Base-by-base conservation (phyloP, 2,797 vertebrate genomes). In the Alosa sapidissima region DNA sequence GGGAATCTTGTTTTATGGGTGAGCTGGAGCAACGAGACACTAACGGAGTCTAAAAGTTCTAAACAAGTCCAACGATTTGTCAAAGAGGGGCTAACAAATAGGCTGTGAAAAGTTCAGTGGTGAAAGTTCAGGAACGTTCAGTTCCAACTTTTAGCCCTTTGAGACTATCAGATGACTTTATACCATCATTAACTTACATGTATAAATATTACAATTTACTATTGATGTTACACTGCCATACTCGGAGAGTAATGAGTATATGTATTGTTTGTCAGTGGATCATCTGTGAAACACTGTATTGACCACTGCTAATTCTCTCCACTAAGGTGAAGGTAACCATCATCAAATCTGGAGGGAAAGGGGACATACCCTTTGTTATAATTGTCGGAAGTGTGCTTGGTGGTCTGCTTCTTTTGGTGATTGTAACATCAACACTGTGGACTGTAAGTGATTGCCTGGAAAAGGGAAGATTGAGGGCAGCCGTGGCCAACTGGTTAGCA, bases 311-410 rank as follows among this genome's bases (percentile, higher is more conserved):
- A 1, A 72, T 72, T 72, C 3, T 36, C 82, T 54, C 55, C 81
- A n/a, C 84, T 1, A 86, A 97, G 97, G 94, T 97, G 81, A 94
- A 93, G 19, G 60, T 97, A 52, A 95, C 90, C 16, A 91, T 97
- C 82, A 96, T 90, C 87, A 96, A 96, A 68, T 95, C 95, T 0
- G 91, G 92, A 5, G 94, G 94, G 84, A 95, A 95, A 92, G 93
- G 90, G 0, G 92, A 96, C 33, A 91, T 97, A 0, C 96, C 96
- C 0, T 82, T 91, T 21, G 95, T 96, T 19, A 93, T 97, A 72
- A 94, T 97, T 51, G 91, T 95, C 51, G 96, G 95, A 87, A 97
- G 97, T 60, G 78, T 94, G 41, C 88, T 97, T 13, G 95, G 94
- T 1, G 96, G 97, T 14, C 92, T 97, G 11, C 89, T 97, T 14